Conservation (phyloP, 2,888 invertebrate species). For the Dolichomitus sp. region DNA sequence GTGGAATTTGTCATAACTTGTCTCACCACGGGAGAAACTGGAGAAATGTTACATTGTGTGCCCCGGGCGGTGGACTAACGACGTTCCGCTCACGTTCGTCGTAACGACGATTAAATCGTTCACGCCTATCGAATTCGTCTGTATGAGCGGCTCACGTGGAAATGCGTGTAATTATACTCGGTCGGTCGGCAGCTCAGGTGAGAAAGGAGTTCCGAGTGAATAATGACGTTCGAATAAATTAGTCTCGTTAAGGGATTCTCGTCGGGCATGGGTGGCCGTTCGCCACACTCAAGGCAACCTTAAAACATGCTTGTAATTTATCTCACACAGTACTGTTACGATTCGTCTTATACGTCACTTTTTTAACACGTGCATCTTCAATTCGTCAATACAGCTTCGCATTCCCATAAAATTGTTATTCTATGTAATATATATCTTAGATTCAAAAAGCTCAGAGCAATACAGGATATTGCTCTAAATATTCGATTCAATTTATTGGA, state of each 20-base stretch:
- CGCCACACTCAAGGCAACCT: not conserved
- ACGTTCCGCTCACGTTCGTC: constrained; percentile 15
- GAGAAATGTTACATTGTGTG: not conserved
- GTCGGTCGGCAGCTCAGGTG: not conserved
- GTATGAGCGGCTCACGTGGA: constrained; percentile 2
- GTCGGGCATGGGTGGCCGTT: constrained; percentile 18
- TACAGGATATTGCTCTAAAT: not conserved
- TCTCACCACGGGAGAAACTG: not conserved
- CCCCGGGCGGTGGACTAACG: constrained; percentile 25
- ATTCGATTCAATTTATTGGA: too few relatives aligned
- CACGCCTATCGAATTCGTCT: constrained; percentile 40
- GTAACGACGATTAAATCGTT: constrained; percentile 41
- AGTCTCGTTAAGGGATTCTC: constrained; percentile 33
- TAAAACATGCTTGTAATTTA: constrained; percentile 5
- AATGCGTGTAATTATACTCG: constrained; percentile 27
- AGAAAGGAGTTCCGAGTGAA: constrained; percentile 29
- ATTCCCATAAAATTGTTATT: not conserved
- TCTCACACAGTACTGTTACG: not conserved
- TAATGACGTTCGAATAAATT: constrained; percentile 39
- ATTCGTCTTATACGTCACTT: not conserved
- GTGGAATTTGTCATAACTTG: constrained; percentile 16
- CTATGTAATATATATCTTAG: not conserved
- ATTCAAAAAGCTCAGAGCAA: not conserved
- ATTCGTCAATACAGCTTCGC: not conserved
- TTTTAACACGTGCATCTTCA: not conserved